Percentiles rank a stretch among this genome's conserved stretches.
Conservation (phyloP, 1,140 invertebrate genomes). For the Drosophila cardini region DNA sequence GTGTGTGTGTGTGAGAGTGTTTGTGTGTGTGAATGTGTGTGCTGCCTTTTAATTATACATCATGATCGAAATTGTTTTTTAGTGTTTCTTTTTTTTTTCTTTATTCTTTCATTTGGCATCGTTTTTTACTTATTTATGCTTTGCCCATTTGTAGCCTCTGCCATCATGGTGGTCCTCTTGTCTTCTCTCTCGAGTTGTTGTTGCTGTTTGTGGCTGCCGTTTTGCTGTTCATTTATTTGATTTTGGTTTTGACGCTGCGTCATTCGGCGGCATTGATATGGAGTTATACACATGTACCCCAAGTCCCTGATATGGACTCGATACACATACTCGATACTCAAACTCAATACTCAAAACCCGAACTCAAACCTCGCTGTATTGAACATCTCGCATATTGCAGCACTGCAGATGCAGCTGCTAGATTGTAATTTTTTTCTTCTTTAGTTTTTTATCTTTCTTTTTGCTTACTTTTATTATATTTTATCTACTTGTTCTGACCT, state of each 20-base stretch:
- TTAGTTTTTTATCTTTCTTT: slow-evolving; percentile 7
- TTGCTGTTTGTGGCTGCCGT: slow-evolving; percentile 59
- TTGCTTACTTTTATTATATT: slow-evolving; percentile 9
- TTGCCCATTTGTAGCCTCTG: slow-evolving; percentile 77
- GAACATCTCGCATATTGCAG: slow-evolving; percentile 1
- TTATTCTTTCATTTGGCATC: slow-evolving; percentile 69
- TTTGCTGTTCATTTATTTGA: slow-evolving; percentile 77
- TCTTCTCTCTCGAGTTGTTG: slow-evolving; percentile 53
- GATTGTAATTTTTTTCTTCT: slow-evolving; percentile 32
- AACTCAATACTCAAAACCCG: slow-evolving; percentile 24
- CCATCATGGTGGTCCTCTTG: slow-evolving; percentile 80
- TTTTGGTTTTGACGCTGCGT: slow-evolving; percentile 75
- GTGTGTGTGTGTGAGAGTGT: slow-evolving; percentile 14
- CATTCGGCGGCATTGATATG: slow-evolving; percentile 75
- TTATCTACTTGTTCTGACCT: slow-evolving; percentile 58
- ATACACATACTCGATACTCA: background rate
- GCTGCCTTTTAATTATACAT: slow-evolving; percentile 82
- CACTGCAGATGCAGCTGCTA: slow-evolving; percentile 66
- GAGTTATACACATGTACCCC: slow-evolving; percentile 54
- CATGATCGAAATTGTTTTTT: slow-evolving; percentile 80
- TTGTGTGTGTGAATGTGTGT: slow-evolving; percentile 31
- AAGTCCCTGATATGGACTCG: slow-evolving; percentile 56
- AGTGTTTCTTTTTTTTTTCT: slow-evolving; percentile 37
- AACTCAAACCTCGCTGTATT: slow-evolving; percentile 11
- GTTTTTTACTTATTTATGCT: slow-evolving; percentile 71